Evolutionary conservation across 2,113 vertebrate genomes (phyloP), one percentile per base, ranked within the genome.

Genomic region (Cettia cetti): DNA sequence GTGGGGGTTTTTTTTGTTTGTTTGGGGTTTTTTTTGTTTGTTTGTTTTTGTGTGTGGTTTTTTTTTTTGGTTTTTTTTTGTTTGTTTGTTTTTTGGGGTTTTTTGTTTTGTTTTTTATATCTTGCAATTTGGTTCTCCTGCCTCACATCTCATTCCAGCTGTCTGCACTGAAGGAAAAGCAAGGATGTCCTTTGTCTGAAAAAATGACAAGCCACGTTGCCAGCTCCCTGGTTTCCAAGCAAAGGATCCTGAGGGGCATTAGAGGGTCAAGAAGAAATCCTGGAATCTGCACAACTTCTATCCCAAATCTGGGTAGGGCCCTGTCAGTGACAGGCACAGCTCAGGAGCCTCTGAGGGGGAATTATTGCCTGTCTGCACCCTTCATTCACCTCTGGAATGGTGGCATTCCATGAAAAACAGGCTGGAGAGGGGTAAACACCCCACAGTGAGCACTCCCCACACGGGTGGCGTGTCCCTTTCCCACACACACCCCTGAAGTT

Each of bases 381-480:
- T 59, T 82, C 30, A 20, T 37, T 57, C 61, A 30, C 57, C 50
- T 39, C 24, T n/a, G 42, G 65, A 74, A 87, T 30, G 52, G 60
- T 21, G 42, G 19, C 1, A 68, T 8, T 56, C 33, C 60, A 40
- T 0, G 27, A 42, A 91, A 88, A 83, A 22, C 37, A 39, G 52
- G 21, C 27, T 0, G 2, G 45, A 47, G 50, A 42, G 60, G 61
- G 60, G 22, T 2, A 22, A 61, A 42, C 3, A 35, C 6, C n/a
- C 82, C 33, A 5, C 5, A 37, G 65, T 15, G 63, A 82, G 86
- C 47, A 14, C 10, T 52, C 45, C 53, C 9, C 35, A 13, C 50
- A 16, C 44, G 7, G 24, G 11, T 3, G 10, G 22, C 0, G 4
- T 0, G 1, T 37, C 7, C 3, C n/a, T 13, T 13, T 8, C 52